Evolutionary conservation across 2,113 vertebrate genomes (phyloP).

Genomic region (Ochotona princeps): DNA sequence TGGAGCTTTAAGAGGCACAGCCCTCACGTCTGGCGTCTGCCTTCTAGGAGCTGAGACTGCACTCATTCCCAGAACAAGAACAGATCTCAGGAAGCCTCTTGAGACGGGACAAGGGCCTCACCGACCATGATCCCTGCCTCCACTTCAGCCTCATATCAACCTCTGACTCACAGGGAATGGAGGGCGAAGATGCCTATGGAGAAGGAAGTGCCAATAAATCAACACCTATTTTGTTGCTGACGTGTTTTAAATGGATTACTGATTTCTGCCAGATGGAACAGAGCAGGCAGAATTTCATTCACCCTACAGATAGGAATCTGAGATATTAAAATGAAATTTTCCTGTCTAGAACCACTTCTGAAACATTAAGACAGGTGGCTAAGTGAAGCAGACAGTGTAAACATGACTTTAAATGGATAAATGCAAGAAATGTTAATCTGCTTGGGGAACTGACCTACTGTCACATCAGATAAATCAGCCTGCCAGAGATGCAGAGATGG

Average conservation of each 20-base stretch:
- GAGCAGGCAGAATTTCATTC: not conserved
- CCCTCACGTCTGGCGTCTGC: not conserved
- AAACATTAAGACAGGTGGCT: slow-evolving; percentile 27
- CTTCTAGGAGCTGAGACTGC: not conserved
- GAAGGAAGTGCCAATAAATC: slow-evolving; percentile 8
- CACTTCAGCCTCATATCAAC: not conserved
- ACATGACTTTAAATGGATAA: slow-evolving; percentile 35
- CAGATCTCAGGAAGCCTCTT: not conserved
- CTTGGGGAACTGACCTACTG: not conserved
- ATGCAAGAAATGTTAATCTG: slow-evolving; percentile 2
- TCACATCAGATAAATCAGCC: not conserved
- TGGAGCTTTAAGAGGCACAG: not conserved
- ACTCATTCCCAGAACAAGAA: not conserved
- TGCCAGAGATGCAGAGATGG: too few species aligned
- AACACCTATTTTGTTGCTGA: not conserved
- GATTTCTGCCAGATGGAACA: slow-evolving; percentile 22
- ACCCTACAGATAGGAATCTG: slow-evolving; percentile 4
- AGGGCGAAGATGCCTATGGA: not conserved
- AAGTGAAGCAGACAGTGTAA: not conserved
- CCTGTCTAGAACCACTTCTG: not conserved
- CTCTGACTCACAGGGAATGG: not conserved
- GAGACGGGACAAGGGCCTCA: not conserved
- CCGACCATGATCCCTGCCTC: not conserved
- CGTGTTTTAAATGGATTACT: slow-evolving; percentile 25
- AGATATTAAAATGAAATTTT: slow-evolving; percentile 17